Conservation (phyloP, 2,888 invertebrate species). For the Ophioninae sp. region DNA sequence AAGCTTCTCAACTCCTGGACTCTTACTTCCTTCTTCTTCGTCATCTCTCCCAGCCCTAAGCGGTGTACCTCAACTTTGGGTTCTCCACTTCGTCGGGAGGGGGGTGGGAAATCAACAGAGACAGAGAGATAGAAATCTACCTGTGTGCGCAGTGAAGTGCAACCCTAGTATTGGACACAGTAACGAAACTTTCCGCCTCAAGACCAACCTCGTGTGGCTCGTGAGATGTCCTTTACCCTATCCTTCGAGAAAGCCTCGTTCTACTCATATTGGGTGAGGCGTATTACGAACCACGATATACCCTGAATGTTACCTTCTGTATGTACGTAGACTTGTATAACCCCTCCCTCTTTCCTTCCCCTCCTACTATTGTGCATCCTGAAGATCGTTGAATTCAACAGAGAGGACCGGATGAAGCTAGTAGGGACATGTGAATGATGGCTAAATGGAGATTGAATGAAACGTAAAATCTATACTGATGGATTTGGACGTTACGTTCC, state of each 20-base stretch:
- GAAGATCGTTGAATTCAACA: slow-evolving; percentile 27
- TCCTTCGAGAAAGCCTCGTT: neutral
- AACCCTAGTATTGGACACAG: neutral
- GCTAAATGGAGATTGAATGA: slow-evolving; percentile 2
- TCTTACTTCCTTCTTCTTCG: slow-evolving; percentile 52
- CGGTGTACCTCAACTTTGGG: slow-evolving; percentile 61
- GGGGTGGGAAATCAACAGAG: neutral
- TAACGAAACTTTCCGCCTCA: slow-evolving; percentile 53
- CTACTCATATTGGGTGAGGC: slow-evolving; percentile 38
- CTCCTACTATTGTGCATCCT: neutral
- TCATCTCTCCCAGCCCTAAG: slow-evolving; percentile 56
- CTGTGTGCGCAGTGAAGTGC: slow-evolving; percentile 28
- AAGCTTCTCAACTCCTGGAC: slow-evolving; percentile 21
- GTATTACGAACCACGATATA: slow-evolving; percentile 40
- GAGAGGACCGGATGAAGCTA: slow-evolving; percentile 35
- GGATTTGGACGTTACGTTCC: slow-evolving; percentile 4
- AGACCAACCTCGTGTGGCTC: slow-evolving; percentile 41
- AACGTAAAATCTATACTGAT: slow-evolving; percentile 11
- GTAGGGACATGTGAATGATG: slow-evolving; percentile 28
- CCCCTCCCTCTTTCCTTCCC: no score
- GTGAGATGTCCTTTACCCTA: slow-evolving; percentile 7
- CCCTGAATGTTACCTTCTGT: slow-evolving; percentile 9
- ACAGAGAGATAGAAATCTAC: slow-evolving; percentile 24
- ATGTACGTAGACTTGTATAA: neutral
- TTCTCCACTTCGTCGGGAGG: slow-evolving; percentile 19